Percentiles rank a stretch among this genome's conserved stretches.
phyloP scores from a whole-genome alignment of 2,888 invertebrate species.

The Noctua comes region DNA sequence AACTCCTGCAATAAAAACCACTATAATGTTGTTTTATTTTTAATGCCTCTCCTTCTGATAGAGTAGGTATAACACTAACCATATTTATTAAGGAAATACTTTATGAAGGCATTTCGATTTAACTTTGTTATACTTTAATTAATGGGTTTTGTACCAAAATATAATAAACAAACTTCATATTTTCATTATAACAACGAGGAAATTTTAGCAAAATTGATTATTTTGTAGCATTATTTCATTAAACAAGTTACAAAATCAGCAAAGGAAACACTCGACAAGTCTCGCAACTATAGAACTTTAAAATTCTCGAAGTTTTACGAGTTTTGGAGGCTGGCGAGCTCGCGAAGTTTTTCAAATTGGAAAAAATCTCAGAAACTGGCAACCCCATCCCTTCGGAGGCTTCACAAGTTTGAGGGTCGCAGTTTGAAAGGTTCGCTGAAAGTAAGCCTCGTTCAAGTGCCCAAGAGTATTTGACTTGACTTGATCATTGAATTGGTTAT shows the following conservation, averaged over 20 bases:
- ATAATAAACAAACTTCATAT: constrained; percentile 52
- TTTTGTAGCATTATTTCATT: constrained; percentile 39
- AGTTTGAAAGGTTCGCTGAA: constrained; percentile 53
- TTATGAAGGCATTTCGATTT: constrained; percentile 42
- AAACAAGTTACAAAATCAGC: constrained; percentile 37
- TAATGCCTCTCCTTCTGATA: background rate
- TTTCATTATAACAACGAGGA: constrained; percentile 39
- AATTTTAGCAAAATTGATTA: constrained; percentile 42
- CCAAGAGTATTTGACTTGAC: constrained; percentile 53
- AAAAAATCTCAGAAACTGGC: constrained; percentile 57
- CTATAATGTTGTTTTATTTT: background rate
- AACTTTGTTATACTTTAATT: constrained; percentile 54
- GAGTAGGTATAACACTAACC: background rate
- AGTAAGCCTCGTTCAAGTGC: constrained; percentile 44
- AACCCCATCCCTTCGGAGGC: constrained; percentile 39
- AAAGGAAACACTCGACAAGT: constrained; percentile 33
- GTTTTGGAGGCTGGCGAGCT: constrained; percentile 10
- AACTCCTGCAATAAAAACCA: background rate
- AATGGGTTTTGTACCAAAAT: constrained; percentile 54
- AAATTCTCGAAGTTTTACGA: constrained; percentile 54
- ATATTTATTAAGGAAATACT: constrained; percentile 21
- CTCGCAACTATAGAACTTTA: constrained; percentile 52
- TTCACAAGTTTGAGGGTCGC: constrained; percentile 56
- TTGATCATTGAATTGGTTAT: constrained; percentile 60
- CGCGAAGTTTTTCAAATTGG: constrained; percentile 57